Base-by-base conservation (phyloP, 2,113 vertebrate species). In the Solea senegalensis region DNA sequence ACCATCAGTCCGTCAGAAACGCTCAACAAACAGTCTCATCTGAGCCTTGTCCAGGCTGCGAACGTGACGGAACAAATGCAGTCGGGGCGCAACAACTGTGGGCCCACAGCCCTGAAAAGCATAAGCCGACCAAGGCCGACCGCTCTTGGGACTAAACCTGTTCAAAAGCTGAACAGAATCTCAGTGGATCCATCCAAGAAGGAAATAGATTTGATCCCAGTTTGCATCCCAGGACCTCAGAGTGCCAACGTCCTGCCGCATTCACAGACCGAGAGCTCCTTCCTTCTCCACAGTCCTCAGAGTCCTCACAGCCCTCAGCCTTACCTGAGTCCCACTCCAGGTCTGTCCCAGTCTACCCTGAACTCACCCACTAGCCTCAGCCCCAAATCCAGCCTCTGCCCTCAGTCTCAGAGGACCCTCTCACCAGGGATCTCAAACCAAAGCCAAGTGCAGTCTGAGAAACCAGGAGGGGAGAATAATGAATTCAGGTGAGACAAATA, bases 81-180 rank as follows among this genome's bases (percentile, higher is more conserved):
- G 63, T 13, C 78, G 9, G 72, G 72, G 21, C 64, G 67, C 28
- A 3, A 39, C 2, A 63, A 69, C n/a, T 16, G 64, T 45, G 16
- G 66, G 55, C 59, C 82, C 13, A 34, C 54, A 16, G 16, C 65
- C 1, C 64, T 84, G 63, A 54, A 80, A 1, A 88, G 87, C 72
- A 93, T 94, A 43, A 93, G 93, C 15, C 81, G 93, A 11, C 93
- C 93, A 0, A 88, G 94, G 63, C 90, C 94, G 1, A 90, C 93
- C 0, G 85, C 82, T 12, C 86, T 92, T 7, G 86, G 90, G 21
- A 91, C 85, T 44, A 90, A 91, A 64, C 51, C 76, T 5, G 60
- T 68, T 11, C 67, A 81, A 41, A 94, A 86, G 68, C 56, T 58
- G 3, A 66, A 79, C 43, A 86, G 83, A 60, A 63, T 76, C 45